Conservation (phyloP, 2,888 invertebrate species). For the Hartigia nigra region DNA sequence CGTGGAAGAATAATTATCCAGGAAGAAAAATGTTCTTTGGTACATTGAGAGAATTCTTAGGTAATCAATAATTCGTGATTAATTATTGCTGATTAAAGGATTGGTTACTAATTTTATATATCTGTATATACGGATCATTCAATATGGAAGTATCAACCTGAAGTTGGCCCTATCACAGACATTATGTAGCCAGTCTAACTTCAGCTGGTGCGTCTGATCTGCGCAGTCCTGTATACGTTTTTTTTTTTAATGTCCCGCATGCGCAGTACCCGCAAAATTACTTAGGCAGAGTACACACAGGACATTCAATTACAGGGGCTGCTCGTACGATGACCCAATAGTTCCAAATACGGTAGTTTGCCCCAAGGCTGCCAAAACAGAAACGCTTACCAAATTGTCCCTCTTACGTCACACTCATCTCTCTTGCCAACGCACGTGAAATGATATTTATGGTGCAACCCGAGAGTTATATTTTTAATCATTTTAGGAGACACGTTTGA, state of each 20-base stretch:
- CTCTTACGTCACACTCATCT: constrained; percentile 27
- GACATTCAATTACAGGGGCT: neutral
- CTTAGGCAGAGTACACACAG: neutral
- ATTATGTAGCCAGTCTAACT: neutral
- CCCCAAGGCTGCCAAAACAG: constrained; percentile 32
- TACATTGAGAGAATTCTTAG: neutral
- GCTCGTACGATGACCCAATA: constrained; percentile 29
- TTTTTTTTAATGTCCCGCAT: neutral
- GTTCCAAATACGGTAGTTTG: constrained; percentile 31
- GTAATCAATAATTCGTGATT: neutral
- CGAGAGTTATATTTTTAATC: neutral
- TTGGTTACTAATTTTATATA: no score
- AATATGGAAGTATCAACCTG: no score
- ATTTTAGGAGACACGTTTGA: neutral
- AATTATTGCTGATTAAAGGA: neutral
- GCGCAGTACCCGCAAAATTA: neutral
- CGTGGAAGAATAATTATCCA: neutral
- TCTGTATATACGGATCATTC: no score
- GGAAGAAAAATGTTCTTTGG: neutral
- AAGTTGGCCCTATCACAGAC: neutral
- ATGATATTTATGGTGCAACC: neutral
- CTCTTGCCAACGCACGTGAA: constrained; percentile 16
- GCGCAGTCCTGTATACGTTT: no score
- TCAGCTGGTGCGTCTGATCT: neutral
- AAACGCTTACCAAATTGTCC: constrained; percentile 32